Evolutionary conservation across 2,888 invertebrate genomes (phyloP), one percentile per base, ranked within the genome.

Genomic region (Chymomyza caudatula): DNA sequence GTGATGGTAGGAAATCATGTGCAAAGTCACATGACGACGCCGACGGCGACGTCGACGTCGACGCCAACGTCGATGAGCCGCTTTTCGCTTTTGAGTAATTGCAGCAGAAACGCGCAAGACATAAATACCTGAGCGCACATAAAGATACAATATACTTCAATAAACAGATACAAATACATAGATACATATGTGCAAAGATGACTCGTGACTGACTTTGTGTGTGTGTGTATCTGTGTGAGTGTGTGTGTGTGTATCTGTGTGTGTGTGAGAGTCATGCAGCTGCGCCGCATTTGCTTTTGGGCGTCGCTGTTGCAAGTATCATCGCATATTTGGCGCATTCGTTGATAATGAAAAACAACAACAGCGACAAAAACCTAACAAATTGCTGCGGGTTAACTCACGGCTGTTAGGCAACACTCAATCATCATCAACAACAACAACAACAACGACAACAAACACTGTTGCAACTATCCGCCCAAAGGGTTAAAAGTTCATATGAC

Each of bases 1-100:
- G 20, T 19, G 78, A 85, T 82, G 86, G 83, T 86, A 86, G 82
- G 86, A 87, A 83, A 83, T 83, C 86, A 83, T 85, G 85, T 74
- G 85, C 82, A 82, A 74, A 83, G 82, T 87, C 82, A 87, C 74
- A 83, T 83, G 82, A 78, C 87, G 73, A 57, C 53, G 52, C 15
- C 58, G 58, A 71, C 74, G 82, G 78, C 80, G 86, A 3, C 25
- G 25, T 3, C 25, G 5, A 25, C 5, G 25, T 3, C 5, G 25
- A 25, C 25, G 11, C 29, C 29, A 29, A 37, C 29, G 29, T 37
- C 29, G 29, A 4, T 37, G 29, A 1, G 2, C 4, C 29, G 29
- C 29, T 37, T 37, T 37, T 37, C 82, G 80, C 78, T 67, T 70
- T 67, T 67, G 69, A 69, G 80, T 86, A 80, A 80, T 86, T 80